Evolutionary conservation across 2,113 vertebrate genomes (phyloP), one percentile per base, ranked within the genome.

Genomic region (Rhinoptilus africanus): DNA sequence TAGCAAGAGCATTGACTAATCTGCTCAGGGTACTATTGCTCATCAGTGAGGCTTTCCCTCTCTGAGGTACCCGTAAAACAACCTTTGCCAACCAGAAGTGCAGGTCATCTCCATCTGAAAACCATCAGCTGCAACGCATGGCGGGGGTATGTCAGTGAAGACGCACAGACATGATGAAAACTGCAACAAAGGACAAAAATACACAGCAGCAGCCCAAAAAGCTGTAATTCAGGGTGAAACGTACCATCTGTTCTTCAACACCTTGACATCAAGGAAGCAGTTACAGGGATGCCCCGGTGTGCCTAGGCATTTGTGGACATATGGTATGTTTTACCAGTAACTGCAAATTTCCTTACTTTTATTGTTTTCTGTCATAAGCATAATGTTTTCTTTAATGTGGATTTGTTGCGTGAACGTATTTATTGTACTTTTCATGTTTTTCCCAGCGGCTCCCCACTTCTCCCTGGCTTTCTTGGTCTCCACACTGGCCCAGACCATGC

Each of bases 191-290:
- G 88, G 72, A 93, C 92, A 96, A 84, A 95, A 96, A 73, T 85
- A 85, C 66, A 72, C 48, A 96, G 91, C 92, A 96, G 94, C 96
- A 94, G 89, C 92, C 95, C 59, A 32, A 74, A 92, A 94, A 93
- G 85, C 89, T 96, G 75, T 85, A 91, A 92, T 91, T 92, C 83
- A 64, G 91, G 86, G 94, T 92, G 89, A 97, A 96, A 93, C 30
- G 35, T 72, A 78, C 85, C 97, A 88, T 59, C 53, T 94, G 85
- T 95, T 97, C 96, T 92, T 86, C 95, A 93, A 89, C 91, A 91
- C 77, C 81, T 79, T 74, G 90, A 85, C 84, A 93, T 96, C 90
- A 93, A 93, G 95, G 77, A 95, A 96, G 32, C 56, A 77, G 75
- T 80, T 96, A 30, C 30, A 35, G 86, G 51, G 80, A 73, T 92